Evolutionary conservation across 2,113 vertebrate species (phyloP).

Genomic region (Eclectus roratus): DNA sequence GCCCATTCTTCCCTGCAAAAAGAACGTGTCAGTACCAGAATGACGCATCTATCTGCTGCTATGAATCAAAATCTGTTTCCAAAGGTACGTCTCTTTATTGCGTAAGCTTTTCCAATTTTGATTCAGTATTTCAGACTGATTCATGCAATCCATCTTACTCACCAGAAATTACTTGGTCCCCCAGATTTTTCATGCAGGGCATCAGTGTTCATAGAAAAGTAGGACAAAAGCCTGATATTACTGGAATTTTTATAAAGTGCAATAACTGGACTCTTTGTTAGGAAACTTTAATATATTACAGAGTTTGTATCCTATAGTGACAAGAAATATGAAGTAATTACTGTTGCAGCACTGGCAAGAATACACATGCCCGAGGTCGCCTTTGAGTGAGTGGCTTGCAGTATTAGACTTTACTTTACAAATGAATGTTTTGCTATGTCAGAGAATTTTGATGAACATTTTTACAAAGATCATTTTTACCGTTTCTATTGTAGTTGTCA

Average conservation of each 20-base stretch:
- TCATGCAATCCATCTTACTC: neutral
- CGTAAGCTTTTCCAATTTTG: neutral
- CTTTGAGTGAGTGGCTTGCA: constrained; percentile 47
- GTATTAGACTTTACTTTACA: constrained; percentile 62
- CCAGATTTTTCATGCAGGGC: constrained; percentile 42
- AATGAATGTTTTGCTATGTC: constrained; percentile 73
- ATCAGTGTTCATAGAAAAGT: constrained; percentile 49
- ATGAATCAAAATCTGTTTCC: neutral
- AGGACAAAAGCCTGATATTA: constrained; percentile 69
- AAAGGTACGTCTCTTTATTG: neutral
- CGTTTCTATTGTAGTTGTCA: constrained; percentile 70
- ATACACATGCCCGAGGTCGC: neutral
- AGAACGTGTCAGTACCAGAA: neutral
- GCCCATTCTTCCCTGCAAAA: neutral
- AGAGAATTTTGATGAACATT: constrained; percentile 72
- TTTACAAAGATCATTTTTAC: constrained; percentile 76
- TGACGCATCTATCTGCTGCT: neutral
- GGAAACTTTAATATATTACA: constrained; percentile 66
- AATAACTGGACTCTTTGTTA: constrained; percentile 72
- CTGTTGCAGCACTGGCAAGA: constrained; percentile 20
- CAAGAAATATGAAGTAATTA: constrained; percentile 47
- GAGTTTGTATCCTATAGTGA: constrained; percentile 57
- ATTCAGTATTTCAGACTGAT: constrained; percentile 36
- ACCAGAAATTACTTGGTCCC: constrained; percentile 18
- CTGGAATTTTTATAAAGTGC: constrained; percentile 71